Percentiles rank a stretch among this genome's conserved stretches.
Conservation (phyloP, 2,113 vertebrate species). For the Hyperopisus bebe region DNA sequence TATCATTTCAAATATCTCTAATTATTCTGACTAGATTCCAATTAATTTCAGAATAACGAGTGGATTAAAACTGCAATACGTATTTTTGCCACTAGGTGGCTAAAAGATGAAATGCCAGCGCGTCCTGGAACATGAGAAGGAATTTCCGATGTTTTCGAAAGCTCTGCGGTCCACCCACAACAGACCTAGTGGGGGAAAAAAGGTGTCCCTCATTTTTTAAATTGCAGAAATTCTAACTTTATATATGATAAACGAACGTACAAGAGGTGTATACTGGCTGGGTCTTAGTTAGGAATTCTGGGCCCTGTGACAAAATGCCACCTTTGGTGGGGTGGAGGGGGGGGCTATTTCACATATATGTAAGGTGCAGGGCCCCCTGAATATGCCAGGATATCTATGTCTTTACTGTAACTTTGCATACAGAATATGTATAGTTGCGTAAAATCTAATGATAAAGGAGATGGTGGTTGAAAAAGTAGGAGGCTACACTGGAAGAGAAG, state of each 20-base stretch:
- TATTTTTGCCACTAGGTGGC: not conserved
- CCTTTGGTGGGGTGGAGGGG: not conserved
- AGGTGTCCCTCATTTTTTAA: not conserved
- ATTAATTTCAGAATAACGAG: not conserved
- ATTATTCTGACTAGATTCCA: not conserved
- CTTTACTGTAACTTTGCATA: not conserved
- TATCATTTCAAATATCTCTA: not conserved
- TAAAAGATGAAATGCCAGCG: not conserved
- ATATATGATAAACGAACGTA: not conserved
- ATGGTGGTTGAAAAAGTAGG: not conserved
- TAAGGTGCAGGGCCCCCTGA: not conserved
- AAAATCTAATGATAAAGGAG: not conserved
- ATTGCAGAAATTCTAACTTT: not conserved
- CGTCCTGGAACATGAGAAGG: not conserved
- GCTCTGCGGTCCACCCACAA: not conserved
- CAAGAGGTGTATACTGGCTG: not conserved
- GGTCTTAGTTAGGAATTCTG: not conserved
- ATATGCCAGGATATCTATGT: not conserved
- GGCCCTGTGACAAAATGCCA: not conserved
- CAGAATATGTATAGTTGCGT: not conserved
- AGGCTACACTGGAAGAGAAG: not conserved
- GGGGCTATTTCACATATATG: not conserved
- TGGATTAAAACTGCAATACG: not conserved
- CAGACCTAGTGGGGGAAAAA: not conserved
- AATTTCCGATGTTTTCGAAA: not conserved